phyloP scores from a whole-genome alignment of 2,797 vertebrate genomes.

The Parauchenoglanis ngamensis region DNA sequence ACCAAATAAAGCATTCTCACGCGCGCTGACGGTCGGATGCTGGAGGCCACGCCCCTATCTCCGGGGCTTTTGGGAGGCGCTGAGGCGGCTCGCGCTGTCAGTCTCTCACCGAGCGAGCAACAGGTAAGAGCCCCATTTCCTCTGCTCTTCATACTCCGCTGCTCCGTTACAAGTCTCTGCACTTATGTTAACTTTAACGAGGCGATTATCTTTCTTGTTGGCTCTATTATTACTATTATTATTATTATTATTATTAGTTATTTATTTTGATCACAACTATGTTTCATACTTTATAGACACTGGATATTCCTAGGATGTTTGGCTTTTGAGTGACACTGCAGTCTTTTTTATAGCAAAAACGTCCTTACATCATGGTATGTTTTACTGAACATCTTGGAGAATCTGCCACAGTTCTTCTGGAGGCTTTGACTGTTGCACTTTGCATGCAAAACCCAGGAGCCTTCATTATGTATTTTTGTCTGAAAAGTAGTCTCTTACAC shows the following conservation, averaged over 20 bases:
- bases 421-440: too few relatives aligned
- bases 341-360: neutral
- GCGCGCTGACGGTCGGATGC: neutral
- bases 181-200: neutral
- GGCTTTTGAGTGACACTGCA: neutral
- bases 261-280: neutral
- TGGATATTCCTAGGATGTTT: neutral
- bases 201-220: neutral
- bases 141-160: neutral
- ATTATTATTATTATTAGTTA: neutral
- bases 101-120: constrained; percentile 48
- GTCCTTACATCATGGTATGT: neutral
- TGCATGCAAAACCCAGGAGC: too few relatives aligned
- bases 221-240: neutral
- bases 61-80: constrained; percentile 2
- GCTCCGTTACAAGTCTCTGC: neutral
- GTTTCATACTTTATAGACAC: neutral
- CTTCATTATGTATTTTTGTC: too few relatives aligned
- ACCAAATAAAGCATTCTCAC: too few relatives aligned
- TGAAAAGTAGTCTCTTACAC: too few relatives aligned
- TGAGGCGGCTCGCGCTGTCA: constrained; percentile 24
- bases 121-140: constrained; percentile 48
- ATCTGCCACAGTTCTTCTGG: too few relatives aligned
- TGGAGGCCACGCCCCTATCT: constrained; percentile 24
- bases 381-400: too few relatives aligned